Conservation (phyloP, 2,888 invertebrate species). For the Sicus ferrugineus region DNA sequence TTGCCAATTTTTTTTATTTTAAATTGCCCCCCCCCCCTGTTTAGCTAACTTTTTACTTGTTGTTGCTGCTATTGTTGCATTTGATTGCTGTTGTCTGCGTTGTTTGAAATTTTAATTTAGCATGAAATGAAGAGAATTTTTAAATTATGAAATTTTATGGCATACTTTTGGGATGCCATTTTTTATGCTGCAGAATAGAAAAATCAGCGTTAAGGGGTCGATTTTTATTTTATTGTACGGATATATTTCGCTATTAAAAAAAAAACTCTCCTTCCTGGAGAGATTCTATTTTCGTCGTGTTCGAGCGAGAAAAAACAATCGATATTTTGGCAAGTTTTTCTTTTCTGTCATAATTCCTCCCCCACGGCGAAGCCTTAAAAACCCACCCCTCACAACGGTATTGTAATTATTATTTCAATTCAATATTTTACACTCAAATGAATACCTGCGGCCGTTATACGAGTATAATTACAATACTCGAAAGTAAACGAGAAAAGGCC, state of each 20-base stretch:
- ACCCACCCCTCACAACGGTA: not conserved
- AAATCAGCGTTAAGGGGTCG: not conserved
- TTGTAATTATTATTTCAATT: slow-evolving; percentile 26
- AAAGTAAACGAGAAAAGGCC: not conserved
- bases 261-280: too few species aligned
- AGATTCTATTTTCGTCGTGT: too few species aligned
- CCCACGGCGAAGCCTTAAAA: too few species aligned
- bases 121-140: slow-evolving; percentile 50
- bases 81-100: slow-evolving; percentile 32
- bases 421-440: slow-evolving; percentile 29
- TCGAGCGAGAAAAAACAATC: not conserved
- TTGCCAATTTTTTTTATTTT: not conserved
- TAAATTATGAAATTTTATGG: slow-evolving; percentile 35
- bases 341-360: not conserved
- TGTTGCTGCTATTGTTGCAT: slow-evolving; percentile 10
- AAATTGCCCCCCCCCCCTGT: not conserved
- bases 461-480: slow-evolving; percentile 18
- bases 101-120: slow-evolving; percentile 49
- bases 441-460: not conserved
- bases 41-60: slow-evolving; percentile 2
- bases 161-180: not conserved
- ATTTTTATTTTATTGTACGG: too few species aligned
- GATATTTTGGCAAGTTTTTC: not conserved
- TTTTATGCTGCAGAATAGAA: too few species aligned
- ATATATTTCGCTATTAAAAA: too few species aligned